phyloP scores from a whole-genome alignment of 2,113 vertebrate species.

The Ammodytes marinus region DNA sequence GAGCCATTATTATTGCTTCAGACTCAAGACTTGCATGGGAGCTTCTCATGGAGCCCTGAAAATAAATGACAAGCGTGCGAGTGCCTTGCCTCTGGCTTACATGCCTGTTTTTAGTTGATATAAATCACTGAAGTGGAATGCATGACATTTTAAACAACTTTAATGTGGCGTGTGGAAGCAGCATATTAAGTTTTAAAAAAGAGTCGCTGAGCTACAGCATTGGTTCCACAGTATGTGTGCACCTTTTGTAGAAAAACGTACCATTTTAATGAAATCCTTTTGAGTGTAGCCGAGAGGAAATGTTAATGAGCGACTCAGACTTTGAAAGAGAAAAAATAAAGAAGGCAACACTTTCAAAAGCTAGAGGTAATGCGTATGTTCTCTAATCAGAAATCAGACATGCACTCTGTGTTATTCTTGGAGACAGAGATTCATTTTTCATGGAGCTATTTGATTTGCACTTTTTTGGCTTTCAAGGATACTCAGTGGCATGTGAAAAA shows the following conservation, averaged over 20 bases:
- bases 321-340: conserved; percentile 18
- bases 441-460: conserved; percentile 74
- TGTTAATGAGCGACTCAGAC: conserved; percentile 7
- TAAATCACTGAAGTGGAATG: conserved; percentile 34
- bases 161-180: not conserved
- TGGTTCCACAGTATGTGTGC: not conserved
- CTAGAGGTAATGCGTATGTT: conserved; percentile 19
- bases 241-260: not conserved
- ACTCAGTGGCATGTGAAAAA: conserved; percentile 63
- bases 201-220: not conserved
- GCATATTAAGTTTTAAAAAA: conserved; percentile 1
- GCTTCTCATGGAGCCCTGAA: conserved; percentile 2
- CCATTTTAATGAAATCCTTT: not conserved
- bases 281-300: not conserved
- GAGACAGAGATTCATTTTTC: conserved; percentile 75
- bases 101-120: conserved; percentile 13
- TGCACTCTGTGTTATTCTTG: conserved; percentile 60
- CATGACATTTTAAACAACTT: conserved; percentile 26
- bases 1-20: not conserved
- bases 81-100: conserved; percentile 17
- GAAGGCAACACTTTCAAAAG: conserved; percentile 4
- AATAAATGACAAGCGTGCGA: conserved; percentile 14
- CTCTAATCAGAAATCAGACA: conserved; percentile 43
- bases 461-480: conserved; percentile 74
- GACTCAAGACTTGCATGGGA: not conserved